Percentiles rank a stretch among this genome's conserved stretches.
phyloP scores from a whole-genome alignment of 1,140 invertebrate genomes.

The Eriocheir sinensis region DNA sequence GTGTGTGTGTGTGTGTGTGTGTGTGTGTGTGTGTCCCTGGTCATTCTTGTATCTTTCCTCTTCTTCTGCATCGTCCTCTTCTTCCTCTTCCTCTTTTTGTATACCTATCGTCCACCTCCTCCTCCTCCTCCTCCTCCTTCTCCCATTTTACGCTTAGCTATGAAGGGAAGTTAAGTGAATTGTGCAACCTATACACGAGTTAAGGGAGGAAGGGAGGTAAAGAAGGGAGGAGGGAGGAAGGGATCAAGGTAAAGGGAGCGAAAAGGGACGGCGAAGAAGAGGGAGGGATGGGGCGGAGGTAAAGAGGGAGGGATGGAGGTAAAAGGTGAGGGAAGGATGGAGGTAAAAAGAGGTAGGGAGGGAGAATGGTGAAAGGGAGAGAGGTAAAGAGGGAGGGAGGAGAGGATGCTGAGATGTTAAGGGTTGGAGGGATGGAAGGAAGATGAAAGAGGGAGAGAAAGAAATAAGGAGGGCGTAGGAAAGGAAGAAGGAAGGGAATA shows the following conservation, averaged over 20 bases:
- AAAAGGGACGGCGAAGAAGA: not conserved
- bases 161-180: conserved; percentile 25
- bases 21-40: not conserved
- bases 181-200: conserved; percentile 1
- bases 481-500: not conserved
- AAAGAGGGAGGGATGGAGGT: too few relatives aligned
- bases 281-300: not conserved
- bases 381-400: not conserved
- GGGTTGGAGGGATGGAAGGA: not conserved
- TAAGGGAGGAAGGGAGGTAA: not conserved
- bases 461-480: not conserved
- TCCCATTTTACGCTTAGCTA: not conserved
- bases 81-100: not conserved
- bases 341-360: not conserved
- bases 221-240: too few relatives aligned
- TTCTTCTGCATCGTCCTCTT: not conserved
- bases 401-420: not conserved
- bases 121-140: not conserved
- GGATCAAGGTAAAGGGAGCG: too few relatives aligned
- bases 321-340: too few relatives aligned
- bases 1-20: conserved; percentile 48
- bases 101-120: not conserved
- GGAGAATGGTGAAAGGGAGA: not conserved
- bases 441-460: not conserved
- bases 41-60: not conserved